Evolutionary conservation across 1,140 invertebrate species (phyloP).

Genomic region (Temnothorax curvispinosus): DNA sequence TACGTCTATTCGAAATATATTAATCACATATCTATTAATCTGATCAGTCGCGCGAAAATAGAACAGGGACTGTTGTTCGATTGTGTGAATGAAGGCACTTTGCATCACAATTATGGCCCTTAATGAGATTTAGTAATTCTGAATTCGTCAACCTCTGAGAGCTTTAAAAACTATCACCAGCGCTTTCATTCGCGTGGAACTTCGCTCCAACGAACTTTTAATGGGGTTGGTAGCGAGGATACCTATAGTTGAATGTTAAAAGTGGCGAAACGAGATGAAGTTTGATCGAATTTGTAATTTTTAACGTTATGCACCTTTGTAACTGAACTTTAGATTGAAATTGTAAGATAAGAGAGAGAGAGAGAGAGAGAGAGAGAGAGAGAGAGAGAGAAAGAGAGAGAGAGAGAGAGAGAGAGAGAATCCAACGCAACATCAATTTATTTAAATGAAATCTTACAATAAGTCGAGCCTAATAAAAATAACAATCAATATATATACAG

Average conservation of each 20-base stretch:
- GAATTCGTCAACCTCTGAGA: constrained; percentile 13
- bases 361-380: too few species aligned
- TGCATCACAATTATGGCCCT: constrained; percentile 9
- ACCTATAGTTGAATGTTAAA: constrained; percentile 36
- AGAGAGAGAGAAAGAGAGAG: too few species aligned
- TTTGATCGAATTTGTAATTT: constrained; percentile 44
- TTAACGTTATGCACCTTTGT: constrained; percentile 14
- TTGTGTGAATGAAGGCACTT: background rate
- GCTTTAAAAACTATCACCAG: constrained; percentile 33
- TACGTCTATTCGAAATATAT: background rate
- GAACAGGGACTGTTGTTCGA: background rate
- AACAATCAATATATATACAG: background rate
- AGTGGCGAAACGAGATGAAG: constrained; percentile 26
- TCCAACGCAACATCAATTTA: background rate
- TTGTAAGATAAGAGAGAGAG: background rate
- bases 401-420: too few species aligned
- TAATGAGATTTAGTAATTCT: constrained; percentile 43
- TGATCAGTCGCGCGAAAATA: background rate
- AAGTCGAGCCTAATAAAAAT: background rate
- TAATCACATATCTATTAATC: background rate
- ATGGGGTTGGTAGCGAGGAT: constrained; percentile 20
- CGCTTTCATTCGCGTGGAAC: background rate
- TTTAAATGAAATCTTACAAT: background rate
- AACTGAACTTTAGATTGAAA: constrained; percentile 17
- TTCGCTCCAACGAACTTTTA: constrained; percentile 38